Conservation (phyloP, 2,888 invertebrate species). For the Caenorhabditis uteleia region DNA sequence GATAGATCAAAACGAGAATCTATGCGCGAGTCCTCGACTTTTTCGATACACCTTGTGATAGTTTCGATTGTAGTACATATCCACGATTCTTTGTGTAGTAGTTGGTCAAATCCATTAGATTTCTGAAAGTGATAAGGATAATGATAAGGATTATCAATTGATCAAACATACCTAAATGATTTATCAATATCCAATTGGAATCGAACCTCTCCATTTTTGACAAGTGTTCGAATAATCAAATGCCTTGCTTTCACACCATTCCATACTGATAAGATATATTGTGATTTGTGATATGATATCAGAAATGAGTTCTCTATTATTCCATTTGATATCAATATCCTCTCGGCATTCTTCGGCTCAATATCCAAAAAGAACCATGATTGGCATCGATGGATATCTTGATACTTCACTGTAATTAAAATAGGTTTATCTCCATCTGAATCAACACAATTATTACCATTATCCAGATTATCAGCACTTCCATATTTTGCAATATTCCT, state of each 20-base stretch:
- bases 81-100: slow-evolving; percentile 50
- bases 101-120: slow-evolving; percentile 42
- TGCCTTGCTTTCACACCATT: slow-evolving; percentile 6
- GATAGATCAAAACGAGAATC: too few relatives aligned
- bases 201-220: slow-evolving; percentile 17
- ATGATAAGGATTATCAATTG: not conserved
- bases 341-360: slow-evolving; percentile 32
- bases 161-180: slow-evolving; percentile 28
- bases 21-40: too few relatives aligned
- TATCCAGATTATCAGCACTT: slow-evolving; percentile 17
- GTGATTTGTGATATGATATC: slow-evolving; percentile 9
- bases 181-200: slow-evolving; percentile 32
- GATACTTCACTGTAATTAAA: slow-evolving; percentile 14
- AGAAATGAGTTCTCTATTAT: slow-evolving; percentile 23
- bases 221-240: slow-evolving; percentile 15
- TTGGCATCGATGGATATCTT: slow-evolving; percentile 39
- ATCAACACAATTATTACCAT: too few relatives aligned
- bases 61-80: slow-evolving; percentile 34
- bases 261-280: slow-evolving; percentile 24
- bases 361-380: slow-evolving; percentile 49
- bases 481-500: slow-evolving; percentile 12
- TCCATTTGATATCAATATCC: slow-evolving; percentile 44
- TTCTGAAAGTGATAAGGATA: slow-evolving; percentile 28
- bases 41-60: slow-evolving; percentile 32
- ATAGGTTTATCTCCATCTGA: too few relatives aligned